Conservation (phyloP, 2,797 vertebrate genomes). For the Picus viridis region DNA sequence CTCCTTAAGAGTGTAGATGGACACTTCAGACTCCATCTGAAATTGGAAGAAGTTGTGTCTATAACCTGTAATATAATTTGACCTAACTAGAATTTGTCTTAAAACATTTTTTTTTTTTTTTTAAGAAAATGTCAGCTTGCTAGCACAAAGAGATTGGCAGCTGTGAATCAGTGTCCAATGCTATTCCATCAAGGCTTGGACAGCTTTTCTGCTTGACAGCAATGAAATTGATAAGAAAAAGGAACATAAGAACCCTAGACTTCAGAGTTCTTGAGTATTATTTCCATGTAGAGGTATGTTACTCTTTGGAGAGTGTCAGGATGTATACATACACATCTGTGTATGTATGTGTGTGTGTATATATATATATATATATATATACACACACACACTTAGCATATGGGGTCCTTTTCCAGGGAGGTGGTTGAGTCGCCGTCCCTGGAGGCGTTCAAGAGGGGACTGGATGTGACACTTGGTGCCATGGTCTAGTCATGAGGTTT, state of each 20-base stretch:
- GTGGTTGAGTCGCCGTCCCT: no score
- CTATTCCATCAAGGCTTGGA: background rate
- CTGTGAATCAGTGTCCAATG: background rate
- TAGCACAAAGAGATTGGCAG: background rate
- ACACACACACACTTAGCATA: background rate
- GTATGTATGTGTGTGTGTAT: no score
- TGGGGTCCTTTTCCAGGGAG: rapidly evolving
- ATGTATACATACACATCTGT: no score
- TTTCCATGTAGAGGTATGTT: background rate
- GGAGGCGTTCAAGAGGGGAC: no score
- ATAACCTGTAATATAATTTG: background rate
- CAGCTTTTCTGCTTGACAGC: background rate
- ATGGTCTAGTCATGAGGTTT: no score
- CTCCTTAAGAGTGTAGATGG: background rate
- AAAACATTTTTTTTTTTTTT: background rate
- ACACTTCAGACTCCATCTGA: background rate
- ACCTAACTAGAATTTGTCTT: background rate
- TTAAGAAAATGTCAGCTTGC: background rate
- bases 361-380: no score
- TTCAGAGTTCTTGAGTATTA: background rate
- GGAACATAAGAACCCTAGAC: background rate
- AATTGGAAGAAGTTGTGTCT: background rate
- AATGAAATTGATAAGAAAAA: background rate
- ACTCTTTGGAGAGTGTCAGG: background rate
- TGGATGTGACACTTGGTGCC: no score